These are phyloP conservation scores for Macroteleia sp. DNA, from an alignment of 2,888 invertebrate genomes.

Conservation along the genomic window DNA sequence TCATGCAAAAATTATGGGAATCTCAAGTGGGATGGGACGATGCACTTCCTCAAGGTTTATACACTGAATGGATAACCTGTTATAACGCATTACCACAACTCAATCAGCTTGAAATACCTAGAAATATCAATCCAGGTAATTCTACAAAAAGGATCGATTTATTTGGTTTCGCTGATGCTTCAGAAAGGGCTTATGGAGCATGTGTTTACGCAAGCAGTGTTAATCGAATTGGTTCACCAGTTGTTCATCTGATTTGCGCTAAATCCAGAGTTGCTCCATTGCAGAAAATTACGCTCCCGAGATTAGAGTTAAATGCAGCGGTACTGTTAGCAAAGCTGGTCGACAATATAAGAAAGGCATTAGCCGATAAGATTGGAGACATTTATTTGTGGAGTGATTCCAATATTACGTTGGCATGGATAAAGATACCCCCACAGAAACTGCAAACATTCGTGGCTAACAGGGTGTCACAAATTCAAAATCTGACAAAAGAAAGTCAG, in stretches of 20 bases:
- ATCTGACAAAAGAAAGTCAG: not conserved
- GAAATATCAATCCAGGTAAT: not conserved
- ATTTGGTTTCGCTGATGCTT: conserved; percentile 12
- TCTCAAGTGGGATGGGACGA: conserved; percentile 68
- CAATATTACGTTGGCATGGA: not conserved
- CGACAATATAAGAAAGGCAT: not conserved
- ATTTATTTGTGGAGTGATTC: conserved; percentile 7
- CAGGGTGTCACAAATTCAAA: conserved; percentile 13
- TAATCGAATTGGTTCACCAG: not conserved
- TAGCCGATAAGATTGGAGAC: not conserved
- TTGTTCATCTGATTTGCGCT: conserved; percentile 13
- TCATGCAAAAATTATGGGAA: conserved; percentile 64
- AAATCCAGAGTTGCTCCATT: conserved; percentile 33
- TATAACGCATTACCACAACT: conserved; percentile 7
- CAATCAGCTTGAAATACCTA: not conserved
- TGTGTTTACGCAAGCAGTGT: conserved; percentile 8
- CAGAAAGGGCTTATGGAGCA: conserved; percentile 8
- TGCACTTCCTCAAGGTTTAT: conserved; percentile 28
- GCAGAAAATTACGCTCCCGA: not conserved
- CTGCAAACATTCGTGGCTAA: conserved; percentile 4
- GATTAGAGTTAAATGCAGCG: conserved; percentile 17
- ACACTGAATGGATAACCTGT: conserved; percentile 28
- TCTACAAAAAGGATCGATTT: not conserved
- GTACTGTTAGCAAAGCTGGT: not conserved
- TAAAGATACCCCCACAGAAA: not conserved